phyloP scores from a whole-genome alignment of 2,113 vertebrate genomes.

The Montifringilla adamsi region DNA sequence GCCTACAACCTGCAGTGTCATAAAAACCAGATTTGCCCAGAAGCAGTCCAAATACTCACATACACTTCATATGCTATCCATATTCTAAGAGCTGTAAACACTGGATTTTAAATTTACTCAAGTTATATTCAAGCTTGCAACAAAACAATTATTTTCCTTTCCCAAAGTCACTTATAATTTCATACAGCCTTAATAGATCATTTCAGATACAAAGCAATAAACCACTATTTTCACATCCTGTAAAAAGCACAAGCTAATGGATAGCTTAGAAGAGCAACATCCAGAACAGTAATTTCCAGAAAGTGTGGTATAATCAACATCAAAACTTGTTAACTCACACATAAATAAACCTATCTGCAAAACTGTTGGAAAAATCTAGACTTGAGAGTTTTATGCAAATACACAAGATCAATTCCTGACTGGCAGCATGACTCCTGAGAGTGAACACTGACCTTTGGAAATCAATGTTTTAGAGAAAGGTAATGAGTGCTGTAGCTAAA shows the following conservation, averaged over 20 bases:
- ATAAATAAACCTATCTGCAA: neutral
- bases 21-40: neutral
- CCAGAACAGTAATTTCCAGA: neutral
- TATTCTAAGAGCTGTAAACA: neutral
- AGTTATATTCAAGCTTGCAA: neutral
- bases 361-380: neutral
- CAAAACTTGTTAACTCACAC: neutral
- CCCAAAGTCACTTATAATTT: neutral
- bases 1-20: neutral
- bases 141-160: neutral
- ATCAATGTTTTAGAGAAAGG: neutral
- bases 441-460: neutral
- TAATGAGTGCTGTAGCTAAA: neutral
- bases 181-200: neutral
- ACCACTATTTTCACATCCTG: neutral
- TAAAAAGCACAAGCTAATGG: neutral
- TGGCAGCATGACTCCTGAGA: neutral
- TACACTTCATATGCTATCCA: accelerated
- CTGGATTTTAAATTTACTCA: neutral
- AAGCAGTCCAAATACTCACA: neutral
- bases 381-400: neutral
- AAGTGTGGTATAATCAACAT: neutral
- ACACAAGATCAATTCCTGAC: neutral
- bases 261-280: neutral
- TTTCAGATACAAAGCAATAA: neutral